Conservation (phyloP, 1,140 invertebrate genomes). For the Bacillus rossius region DNA sequence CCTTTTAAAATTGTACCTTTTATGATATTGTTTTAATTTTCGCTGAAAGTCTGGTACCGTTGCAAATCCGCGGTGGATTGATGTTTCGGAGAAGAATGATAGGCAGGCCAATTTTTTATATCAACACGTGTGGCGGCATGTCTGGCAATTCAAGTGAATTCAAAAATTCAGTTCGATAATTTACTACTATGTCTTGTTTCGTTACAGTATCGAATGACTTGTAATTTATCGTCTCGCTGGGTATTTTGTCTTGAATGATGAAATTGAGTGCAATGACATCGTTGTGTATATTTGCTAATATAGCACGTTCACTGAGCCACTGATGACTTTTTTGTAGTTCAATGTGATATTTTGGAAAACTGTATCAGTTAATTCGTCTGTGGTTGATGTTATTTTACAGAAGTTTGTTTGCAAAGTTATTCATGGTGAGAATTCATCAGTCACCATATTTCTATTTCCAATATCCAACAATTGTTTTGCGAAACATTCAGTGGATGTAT, state of each 20-base stretch:
- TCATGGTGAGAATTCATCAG: too few species aligned
- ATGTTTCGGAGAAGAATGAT: constrained; percentile 33
- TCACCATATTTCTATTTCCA: too few species aligned
- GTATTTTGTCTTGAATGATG: constrained; percentile 29
- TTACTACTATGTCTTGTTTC: constrained; percentile 1
- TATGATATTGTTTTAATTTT: constrained; percentile 40
- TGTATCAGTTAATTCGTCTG: too few species aligned
- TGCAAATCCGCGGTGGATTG: constrained; percentile 41
- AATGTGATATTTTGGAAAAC: constrained; percentile 20
- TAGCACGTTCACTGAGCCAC: constrained; percentile 33
- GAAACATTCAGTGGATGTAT: too few species aligned
- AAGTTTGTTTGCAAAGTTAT: too few species aligned
- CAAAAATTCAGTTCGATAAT: constrained; percentile 11
- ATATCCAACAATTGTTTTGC: background rate
- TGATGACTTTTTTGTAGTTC: constrained; percentile 36
- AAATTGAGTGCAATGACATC: constrained; percentile 32
- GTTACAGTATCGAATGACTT: constrained; percentile 10
- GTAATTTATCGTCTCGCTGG: constrained; percentile 23
- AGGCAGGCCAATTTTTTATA: constrained; percentile 2
- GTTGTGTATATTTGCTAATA: constrained; percentile 31
- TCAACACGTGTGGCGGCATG: constrained; percentile 32
- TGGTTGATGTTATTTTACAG: too few species aligned
- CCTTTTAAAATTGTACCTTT: constrained; percentile 42
- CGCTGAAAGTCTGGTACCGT: constrained; percentile 40
- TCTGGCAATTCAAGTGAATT: constrained; percentile 13